Conservation (phyloP, 2,113 vertebrate species). For the Mustela lutreola region DNA sequence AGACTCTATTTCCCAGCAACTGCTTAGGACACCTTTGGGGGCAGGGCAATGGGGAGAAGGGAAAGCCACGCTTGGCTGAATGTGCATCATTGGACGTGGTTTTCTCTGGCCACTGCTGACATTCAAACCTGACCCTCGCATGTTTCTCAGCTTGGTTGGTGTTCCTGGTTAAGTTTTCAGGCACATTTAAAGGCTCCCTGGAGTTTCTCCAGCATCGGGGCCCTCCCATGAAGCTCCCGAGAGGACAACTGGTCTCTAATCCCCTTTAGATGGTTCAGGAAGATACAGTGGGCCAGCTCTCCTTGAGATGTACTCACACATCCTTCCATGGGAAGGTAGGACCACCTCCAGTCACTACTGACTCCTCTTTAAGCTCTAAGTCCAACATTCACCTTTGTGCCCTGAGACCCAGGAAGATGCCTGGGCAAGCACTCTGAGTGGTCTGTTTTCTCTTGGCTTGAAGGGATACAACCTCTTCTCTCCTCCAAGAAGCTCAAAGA, state of each 20-base stretch:
- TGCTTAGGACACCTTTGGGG: not conserved
- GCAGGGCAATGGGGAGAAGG: not conserved
- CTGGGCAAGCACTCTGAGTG: not conserved
- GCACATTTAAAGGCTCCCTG: not conserved
- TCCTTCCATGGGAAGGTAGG: rapidly evolving
- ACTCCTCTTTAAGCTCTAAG: not conserved
- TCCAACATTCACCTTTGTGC: not conserved
- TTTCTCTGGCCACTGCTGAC: not conserved
- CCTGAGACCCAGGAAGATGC: not conserved
- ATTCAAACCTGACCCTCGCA: not conserved
- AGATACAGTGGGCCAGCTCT: not conserved
- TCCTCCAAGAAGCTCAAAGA: not conserved
- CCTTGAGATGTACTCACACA: not conserved
- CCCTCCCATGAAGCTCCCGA: not conserved
- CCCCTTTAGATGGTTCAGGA: not conserved
- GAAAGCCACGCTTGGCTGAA: not conserved
- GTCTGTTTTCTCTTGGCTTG: not conserved
- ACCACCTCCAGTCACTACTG: not conserved
- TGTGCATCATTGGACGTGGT: not conserved
- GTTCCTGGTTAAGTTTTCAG: not conserved
- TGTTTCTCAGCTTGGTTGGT: not conserved
- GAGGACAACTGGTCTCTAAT: not conserved
- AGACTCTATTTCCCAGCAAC: not conserved
- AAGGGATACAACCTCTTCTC: not conserved
- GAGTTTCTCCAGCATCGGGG: not conserved